Evolutionary conservation across 1,140 invertebrate genomes (phyloP).

Genomic region (Euschistus heros): DNA sequence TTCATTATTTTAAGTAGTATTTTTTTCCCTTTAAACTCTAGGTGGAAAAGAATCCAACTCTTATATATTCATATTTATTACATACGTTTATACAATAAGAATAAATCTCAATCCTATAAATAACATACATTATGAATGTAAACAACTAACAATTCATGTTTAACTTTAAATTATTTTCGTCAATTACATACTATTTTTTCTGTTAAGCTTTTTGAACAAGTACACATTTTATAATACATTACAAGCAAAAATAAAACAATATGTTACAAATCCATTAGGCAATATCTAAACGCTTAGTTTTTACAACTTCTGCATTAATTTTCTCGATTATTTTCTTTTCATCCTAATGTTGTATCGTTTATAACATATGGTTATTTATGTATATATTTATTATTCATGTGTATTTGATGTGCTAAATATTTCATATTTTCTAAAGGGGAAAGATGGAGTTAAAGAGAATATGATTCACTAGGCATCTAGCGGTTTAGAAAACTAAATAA

Average conservation of each 20-base stretch:
- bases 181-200: constrained; percentile 8
- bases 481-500: no score
- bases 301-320: constrained; percentile 1
- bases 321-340: not conserved
- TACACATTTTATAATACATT: constrained; percentile 16
- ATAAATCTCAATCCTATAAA: constrained; percentile 17
- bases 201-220: constrained; percentile 1
- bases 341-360: not conserved
- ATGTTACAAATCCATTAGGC: constrained; percentile 16
- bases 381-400: not conserved
- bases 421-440: constrained; percentile 9
- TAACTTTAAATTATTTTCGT: constrained; percentile 9
- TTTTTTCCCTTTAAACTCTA: no score
- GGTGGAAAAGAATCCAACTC: no score
- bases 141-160: constrained; percentile 14
- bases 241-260: constrained; percentile 16
- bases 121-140: constrained; percentile 13
- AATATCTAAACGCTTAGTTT: constrained; percentile 12
- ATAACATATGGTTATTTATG: no score
- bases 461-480: constrained; percentile 1
- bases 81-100: constrained; percentile 17
- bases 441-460: constrained; percentile 1
- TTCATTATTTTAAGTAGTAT: no score
- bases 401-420: constrained; percentile 10
- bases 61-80: constrained; percentile 14